Conservation (phyloP, 2,888 invertebrate species). For the Hyposoter didymator region DNA sequence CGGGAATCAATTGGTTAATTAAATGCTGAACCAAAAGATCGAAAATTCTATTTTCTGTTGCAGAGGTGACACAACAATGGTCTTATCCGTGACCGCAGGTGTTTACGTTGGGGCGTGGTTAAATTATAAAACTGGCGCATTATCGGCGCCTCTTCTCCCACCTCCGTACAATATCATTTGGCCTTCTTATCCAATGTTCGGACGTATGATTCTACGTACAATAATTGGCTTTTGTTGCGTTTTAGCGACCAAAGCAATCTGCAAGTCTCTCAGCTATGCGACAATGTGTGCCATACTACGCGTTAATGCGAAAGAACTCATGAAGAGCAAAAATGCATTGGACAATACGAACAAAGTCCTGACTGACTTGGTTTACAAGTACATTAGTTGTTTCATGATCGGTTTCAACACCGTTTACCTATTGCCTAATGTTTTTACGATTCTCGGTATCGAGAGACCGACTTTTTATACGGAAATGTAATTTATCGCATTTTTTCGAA, state of each 20-base stretch:
- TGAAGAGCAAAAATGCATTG: constrained; percentile 88
- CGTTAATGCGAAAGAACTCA: constrained; percentile 88
- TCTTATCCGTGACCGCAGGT: constrained; percentile 93
- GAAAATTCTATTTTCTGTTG: constrained; percentile 74
- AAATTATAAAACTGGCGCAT: constrained; percentile 92
- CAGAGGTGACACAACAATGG: constrained; percentile 96
- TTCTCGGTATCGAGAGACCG: constrained; percentile 91
- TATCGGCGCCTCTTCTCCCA: constrained; percentile 86
- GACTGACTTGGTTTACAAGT: constrained; percentile 94
- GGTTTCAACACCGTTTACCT: constrained; percentile 92
- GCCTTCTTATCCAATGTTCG: constrained; percentile 91
- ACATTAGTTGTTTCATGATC: constrained; percentile 91
- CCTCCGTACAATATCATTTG: constrained; percentile 92
- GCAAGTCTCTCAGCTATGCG: constrained; percentile 89
- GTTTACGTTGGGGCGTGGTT: constrained; percentile 93
- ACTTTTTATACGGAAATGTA: constrained; percentile 93
- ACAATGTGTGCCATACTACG: constrained; percentile 89
- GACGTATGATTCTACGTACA: constrained; percentile 89
- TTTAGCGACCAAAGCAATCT: constrained; percentile 88
- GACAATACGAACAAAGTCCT: constrained; percentile 90
- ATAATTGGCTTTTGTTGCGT: constrained; percentile 91
- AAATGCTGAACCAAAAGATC: not conserved
- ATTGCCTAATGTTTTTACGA: constrained; percentile 91
- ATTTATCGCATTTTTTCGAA: not conserved
- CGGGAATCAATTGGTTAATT: not conserved